A percentile compares a stretch with the other conserved stretches of the same genome.
Conservation (phyloP, 1,140 invertebrate genomes). For the Phthorimaea operculella region DNA sequence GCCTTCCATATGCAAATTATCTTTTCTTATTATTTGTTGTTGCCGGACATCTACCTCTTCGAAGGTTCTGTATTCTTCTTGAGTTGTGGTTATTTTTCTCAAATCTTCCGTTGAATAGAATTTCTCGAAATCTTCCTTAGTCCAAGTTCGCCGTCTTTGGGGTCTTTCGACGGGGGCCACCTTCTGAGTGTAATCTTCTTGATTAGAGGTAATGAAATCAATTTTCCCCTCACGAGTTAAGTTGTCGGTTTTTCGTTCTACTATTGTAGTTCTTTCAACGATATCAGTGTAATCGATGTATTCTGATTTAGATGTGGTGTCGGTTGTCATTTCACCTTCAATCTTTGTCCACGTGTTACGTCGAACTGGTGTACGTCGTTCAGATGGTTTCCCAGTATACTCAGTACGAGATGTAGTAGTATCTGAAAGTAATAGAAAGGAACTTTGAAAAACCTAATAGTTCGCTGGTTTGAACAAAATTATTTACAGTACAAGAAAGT, state of each 20-base stretch:
- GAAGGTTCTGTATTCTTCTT: constrained; percentile 69
- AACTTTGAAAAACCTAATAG: neutral
- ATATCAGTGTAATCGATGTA: constrained; percentile 72
- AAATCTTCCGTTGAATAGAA: constrained; percentile 71
- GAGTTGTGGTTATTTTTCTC: constrained; percentile 67
- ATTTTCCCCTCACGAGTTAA: constrained; percentile 74
- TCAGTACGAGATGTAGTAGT: constrained; percentile 73
- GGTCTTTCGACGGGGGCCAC: constrained; percentile 64
- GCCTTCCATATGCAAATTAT: constrained; percentile 71
- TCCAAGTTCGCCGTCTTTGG: constrained; percentile 73
- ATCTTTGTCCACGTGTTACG: constrained; percentile 86
- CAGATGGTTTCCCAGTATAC: constrained; percentile 73
- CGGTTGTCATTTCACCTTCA: constrained; percentile 76
- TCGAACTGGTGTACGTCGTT: constrained; percentile 75
- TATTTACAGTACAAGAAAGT: no score
- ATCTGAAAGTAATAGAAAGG: constrained; percentile 60
- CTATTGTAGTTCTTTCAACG: constrained; percentile 69
- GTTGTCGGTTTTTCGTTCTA: constrained; percentile 73
- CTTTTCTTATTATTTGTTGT: constrained; percentile 57
- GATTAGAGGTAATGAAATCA: constrained; percentile 72
- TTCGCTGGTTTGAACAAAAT: no score
- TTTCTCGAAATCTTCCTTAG: constrained; percentile 75
- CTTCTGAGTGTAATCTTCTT: constrained; percentile 71
- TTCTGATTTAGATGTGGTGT: constrained; percentile 75
- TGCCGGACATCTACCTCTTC: constrained; percentile 59